phyloP scores from a whole-genome alignment of 1,140 invertebrate species.

The Drosophila albomicans region DNA sequence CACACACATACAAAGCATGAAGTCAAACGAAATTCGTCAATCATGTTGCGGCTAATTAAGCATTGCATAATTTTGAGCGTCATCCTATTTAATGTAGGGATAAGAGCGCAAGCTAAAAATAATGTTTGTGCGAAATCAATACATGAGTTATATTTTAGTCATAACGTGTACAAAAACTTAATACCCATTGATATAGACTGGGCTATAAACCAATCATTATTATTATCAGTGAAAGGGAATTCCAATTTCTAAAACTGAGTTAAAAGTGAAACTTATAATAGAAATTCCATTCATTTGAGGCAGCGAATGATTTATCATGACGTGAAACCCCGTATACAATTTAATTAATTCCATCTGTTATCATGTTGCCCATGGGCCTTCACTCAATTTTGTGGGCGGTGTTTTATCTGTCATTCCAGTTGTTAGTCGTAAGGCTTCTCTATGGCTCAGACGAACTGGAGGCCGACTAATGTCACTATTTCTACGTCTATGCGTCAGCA shows the following conservation, averaged over 20 bases:
- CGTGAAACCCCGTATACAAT: not conserved
- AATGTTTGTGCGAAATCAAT: not conserved
- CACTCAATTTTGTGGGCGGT: conserved; percentile 11
- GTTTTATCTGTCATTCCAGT: conserved; percentile 9
- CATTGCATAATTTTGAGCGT: conserved; percentile 69
- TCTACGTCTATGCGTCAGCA: conserved; percentile 28
- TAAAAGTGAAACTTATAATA: conserved; percentile 1
- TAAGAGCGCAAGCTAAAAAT: not conserved
- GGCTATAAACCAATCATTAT: not conserved
- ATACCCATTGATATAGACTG: too few species aligned
- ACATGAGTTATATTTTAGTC: not conserved
- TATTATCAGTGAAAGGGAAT: not conserved
- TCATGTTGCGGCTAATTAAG: conserved; percentile 43
- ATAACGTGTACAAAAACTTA: too few species aligned
- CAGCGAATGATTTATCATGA: not conserved
- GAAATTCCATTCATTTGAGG: not conserved
- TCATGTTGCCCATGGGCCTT: conserved; percentile 3
- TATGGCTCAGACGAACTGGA: conserved; percentile 1
- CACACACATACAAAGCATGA: not conserved
- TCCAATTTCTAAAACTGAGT: not conserved
- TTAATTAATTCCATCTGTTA: conserved; percentile 28
- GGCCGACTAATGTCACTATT: conserved; percentile 6
- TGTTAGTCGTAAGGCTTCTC: conserved; percentile 16
- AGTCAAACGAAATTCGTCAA: not conserved
- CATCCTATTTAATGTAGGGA: conserved; percentile 10